Base-by-base conservation (phyloP, 2,797 vertebrate genomes). In the Chaetophractus vellerosus region DNA sequence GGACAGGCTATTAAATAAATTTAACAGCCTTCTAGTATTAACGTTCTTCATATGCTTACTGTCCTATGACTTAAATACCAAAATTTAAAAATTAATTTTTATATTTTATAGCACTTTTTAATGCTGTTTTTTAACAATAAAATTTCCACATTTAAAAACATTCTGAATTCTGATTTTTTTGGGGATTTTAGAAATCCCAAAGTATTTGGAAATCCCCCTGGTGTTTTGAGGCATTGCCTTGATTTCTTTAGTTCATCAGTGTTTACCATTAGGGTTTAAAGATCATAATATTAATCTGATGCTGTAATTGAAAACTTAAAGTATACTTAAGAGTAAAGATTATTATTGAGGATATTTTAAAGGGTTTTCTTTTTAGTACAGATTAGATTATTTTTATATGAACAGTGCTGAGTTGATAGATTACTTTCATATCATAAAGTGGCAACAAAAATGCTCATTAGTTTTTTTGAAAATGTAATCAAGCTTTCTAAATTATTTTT, bases 331-430 rank as follows among this genome's bases (percentile, higher is more conserved):
- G 83, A 93, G 28, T 66, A 84, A 63, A 87, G 52, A 79, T 95
- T 93, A 81, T 79, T 97, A 28, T 76, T 95, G 63, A 95, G 59
- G 61, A 11, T 72, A 75, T 91, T 94, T 69, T 71, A 41, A 94
- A 92, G 23, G 5, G 10, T 66, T 72, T 21, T 41, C 45, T 26
- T 64, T 33, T 71, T 8, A 71, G n/a, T 93, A n/a, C 16, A 91
- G 16, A 45, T 88, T 94, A 50, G 18, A 83, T 55, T 96, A 38
- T 90, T 95, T 94, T 15, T 84, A 7, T 63, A 21, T 69, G 66
- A 92, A 66, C 36, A 91, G 14, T 64, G 24, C 33, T 86, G 86
- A 88, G 61, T 80, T 21, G 41, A 26, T 93, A 9, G 41, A 50
- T 68, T 95, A 24, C 63, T 95, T 92, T 95, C 92, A 18, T 88